Evolutionary conservation across 2,888 invertebrate species (phyloP), one percentile per base, ranked within the genome.

Genomic region (Andrena trimmerana): DNA sequence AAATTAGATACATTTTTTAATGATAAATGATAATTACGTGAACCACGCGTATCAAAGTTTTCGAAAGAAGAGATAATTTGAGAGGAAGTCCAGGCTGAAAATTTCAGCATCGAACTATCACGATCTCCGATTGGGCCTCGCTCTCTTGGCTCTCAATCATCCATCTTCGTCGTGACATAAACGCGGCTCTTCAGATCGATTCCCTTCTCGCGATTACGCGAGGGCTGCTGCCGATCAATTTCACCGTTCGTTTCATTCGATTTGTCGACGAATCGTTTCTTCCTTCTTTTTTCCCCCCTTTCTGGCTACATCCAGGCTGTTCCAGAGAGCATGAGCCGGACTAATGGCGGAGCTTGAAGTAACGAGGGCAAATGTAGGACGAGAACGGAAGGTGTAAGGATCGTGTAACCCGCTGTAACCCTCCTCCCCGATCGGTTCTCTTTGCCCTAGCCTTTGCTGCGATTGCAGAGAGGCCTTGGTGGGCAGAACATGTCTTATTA

Each of bases 341-440:
- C 13, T 29, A 57, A 31, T 57, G 66, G 52, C 52, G 33, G 13
- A 10, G 24, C 54, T 68, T 13, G 24, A 1, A 8, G 70, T 76
- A 81, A 87, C 50, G 74, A 84, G 87, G 84, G 65, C 69, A 71
- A 81, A 66, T 59, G 67, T 78, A 48, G 66, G 36, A 85, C 69
- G 74, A 74, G 76, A 59, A 73, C 65, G 20, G 65, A 73, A 67
- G 77, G 62, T 65, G 68, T 27, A 57, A 70, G 67, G 60, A 87
- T 77, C 78, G 71, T 73, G 86, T 84, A 86, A 81, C 48, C 33
- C 78, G 10, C 27, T 60, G 57, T 77, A 74, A 86, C 60, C 86
- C 29, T 79, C 33, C 60, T 27, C 24, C 10, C 13, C 48, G 16
- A 3, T 42, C 73, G 73, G 50, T 13, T 57, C 54, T 20, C 57